These are phyloP conservation scores for Anarrhichthys ocellatus DNA, from an alignment of 2,113 vertebrate genomes.

Conservation along the genomic window DNA sequence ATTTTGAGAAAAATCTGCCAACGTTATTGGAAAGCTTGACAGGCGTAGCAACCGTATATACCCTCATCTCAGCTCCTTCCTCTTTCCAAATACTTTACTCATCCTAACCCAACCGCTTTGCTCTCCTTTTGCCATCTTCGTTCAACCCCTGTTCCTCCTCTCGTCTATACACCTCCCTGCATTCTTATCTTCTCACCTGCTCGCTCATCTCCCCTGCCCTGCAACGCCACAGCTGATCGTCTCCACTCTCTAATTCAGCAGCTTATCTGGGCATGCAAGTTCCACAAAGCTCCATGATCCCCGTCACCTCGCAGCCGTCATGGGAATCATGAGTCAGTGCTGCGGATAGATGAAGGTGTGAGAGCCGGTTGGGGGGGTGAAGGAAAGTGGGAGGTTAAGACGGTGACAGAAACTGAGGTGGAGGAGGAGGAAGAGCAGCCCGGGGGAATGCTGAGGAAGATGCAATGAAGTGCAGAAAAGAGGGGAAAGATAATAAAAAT, in stretches of 20 bases:
- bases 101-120: background rate
- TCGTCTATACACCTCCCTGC: background rate
- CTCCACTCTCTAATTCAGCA: conserved; percentile 76
- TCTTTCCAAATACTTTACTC: conserved; percentile 9
- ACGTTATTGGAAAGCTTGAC: background rate
- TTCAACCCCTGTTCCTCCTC: conserved; percentile 3
- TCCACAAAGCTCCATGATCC: conserved; percentile 73
- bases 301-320: conserved; percentile 66
- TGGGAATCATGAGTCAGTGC: conserved; percentile 71
- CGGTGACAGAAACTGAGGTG: conserved; percentile 36
- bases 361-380: conserved; percentile 15
- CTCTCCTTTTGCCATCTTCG: background rate
- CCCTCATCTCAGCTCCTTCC: conserved; percentile 19
- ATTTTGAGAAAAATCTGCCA: background rate
- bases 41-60: background rate
- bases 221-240: conserved; percentile 69
- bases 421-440: background rate
- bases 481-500: conserved; percentile 34
- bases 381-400: conserved; percentile 21
- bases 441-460: conserved; percentile 30
- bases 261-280: conserved; percentile 81
- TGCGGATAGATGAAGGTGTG: conserved; percentile 52
- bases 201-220: conserved; percentile 61
- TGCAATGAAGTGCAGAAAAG: conserved; percentile 25
- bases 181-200: conserved; percentile 59